These are phyloP conservation scores for Amyelois transitella DNA, from an alignment of 1,140 invertebrate species.

Conservation along the genomic window DNA sequence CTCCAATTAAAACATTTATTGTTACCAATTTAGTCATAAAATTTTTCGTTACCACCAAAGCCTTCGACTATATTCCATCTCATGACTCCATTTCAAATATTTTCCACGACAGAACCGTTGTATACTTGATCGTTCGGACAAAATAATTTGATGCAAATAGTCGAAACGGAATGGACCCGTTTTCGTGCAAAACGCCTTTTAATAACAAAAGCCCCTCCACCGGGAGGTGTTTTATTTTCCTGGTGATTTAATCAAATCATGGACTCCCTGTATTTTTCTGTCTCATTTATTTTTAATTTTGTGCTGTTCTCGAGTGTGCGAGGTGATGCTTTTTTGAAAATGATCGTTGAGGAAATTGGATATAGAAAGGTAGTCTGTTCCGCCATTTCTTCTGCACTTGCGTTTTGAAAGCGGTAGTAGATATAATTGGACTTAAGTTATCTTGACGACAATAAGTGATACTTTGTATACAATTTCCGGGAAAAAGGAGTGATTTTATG, in stretches of 20 bases:
- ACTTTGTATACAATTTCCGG: no score
- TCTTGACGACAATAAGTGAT: no score
- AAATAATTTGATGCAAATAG: background rate
- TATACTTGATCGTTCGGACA: background rate
- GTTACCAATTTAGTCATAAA: no score
- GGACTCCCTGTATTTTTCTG: background rate
- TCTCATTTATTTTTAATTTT: background rate
- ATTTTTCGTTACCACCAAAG: no score
- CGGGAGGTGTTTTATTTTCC: background rate
- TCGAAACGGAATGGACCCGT: background rate
- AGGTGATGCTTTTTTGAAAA: background rate
- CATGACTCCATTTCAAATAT: background rate
- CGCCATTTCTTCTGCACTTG: no score
- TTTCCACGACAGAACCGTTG: background rate
- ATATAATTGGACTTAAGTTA: no score
- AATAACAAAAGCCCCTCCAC: background rate
- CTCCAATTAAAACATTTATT: no score
- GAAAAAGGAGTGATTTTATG: no score
- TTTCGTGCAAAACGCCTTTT: background rate
- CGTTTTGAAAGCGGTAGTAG: no score
- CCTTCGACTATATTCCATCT: no score
- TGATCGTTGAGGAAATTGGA: background rate
- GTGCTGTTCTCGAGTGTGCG: background rate
- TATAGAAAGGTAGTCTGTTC: no score
- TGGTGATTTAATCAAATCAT: background rate